Percentiles rank a stretch among this genome's conserved stretches.
These are phyloP conservation scores for Heliopora coerulea DNA, from an alignment of 92 coral and sea anemone species.

Conservation along the genomic window DNA sequence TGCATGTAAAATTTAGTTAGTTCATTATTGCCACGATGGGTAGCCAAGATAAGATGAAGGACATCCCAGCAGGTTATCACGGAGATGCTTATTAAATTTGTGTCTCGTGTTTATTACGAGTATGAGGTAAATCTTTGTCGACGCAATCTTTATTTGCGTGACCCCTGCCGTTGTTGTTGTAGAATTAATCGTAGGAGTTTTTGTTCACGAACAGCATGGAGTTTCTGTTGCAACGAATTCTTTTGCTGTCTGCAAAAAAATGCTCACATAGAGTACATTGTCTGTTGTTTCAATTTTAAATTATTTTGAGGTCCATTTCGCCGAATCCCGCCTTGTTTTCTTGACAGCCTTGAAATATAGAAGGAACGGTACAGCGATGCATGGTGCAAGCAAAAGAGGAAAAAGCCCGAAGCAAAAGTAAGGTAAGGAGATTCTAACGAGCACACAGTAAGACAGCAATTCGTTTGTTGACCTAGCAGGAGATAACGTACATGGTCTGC, in stretches of 20 bases:
- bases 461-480: conserved; percentile 12
- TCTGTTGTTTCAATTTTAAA: conserved; percentile 19
- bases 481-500: not conserved
- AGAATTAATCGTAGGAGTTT: not conserved
- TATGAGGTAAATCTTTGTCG: not conserved
- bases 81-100: conserved; percentile 13
- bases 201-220: conserved; percentile 16
- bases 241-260: not conserved
- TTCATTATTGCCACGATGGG: conserved; percentile 10
- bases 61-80: not conserved
- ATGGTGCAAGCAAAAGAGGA: not conserved
- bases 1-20: not conserved
- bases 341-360: not conserved
- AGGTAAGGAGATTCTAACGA: not conserved
- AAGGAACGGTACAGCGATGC: not conserved
- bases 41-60: not conserved
- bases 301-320: not conserved
- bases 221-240: not conserved
- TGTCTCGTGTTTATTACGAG: conserved; percentile 6
- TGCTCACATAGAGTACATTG: not conserved
- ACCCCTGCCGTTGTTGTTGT: conserved; percentile 24
- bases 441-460: conserved; percentile 4
- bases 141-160: conserved; percentile 1
- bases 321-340: not conserved
- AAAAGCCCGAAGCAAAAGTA: not conserved